phyloP scores from a whole-genome alignment of 1,140 invertebrate genomes.

The Melitaea cinxia region DNA sequence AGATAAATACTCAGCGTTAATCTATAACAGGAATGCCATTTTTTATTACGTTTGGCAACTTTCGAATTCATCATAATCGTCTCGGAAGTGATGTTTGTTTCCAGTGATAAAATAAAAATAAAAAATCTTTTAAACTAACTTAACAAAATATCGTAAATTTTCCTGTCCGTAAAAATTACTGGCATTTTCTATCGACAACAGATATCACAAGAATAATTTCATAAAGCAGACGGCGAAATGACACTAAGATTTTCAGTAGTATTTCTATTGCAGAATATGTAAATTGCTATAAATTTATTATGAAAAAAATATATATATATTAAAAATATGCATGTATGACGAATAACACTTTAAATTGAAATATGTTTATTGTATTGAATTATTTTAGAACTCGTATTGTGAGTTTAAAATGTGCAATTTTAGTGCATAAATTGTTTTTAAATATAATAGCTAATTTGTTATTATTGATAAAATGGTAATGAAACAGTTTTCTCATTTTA shows the following conservation, averaged over 20 bases:
- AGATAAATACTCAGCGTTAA: conserved; percentile 46
- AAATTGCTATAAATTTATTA: conserved; percentile 12
- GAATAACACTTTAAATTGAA: not conserved
- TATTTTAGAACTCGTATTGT: conserved; percentile 4
- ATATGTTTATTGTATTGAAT: conserved; percentile 3
- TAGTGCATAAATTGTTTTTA: conserved; percentile 26
- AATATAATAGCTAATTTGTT: conserved; percentile 25
- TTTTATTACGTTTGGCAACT: conserved; percentile 23
- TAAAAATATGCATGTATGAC: conserved; percentile 1
- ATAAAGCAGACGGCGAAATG: conserved; percentile 12
- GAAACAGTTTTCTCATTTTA: not conserved
- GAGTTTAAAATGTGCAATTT: conserved; percentile 34
- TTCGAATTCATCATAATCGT: conserved; percentile 25
- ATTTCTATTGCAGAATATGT: conserved; percentile 32
- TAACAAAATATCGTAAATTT: conserved; percentile 1
- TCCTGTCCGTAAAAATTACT: conserved; percentile 27
- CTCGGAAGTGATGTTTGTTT: conserved; percentile 27
- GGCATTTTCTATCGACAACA: conserved; percentile 28
- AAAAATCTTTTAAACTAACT: not conserved
- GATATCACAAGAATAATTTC: conserved; percentile 17
- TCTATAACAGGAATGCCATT: conserved; percentile 28
- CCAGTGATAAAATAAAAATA: conserved; percentile 8
- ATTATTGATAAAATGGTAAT: not conserved
- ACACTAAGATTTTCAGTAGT: conserved; percentile 19
- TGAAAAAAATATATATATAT: conserved; percentile 4